Evolutionary conservation across 2,113 vertebrate species (phyloP), one percentile per base, ranked within the genome.

Genomic region (Cnemophilus loriae): DNA sequence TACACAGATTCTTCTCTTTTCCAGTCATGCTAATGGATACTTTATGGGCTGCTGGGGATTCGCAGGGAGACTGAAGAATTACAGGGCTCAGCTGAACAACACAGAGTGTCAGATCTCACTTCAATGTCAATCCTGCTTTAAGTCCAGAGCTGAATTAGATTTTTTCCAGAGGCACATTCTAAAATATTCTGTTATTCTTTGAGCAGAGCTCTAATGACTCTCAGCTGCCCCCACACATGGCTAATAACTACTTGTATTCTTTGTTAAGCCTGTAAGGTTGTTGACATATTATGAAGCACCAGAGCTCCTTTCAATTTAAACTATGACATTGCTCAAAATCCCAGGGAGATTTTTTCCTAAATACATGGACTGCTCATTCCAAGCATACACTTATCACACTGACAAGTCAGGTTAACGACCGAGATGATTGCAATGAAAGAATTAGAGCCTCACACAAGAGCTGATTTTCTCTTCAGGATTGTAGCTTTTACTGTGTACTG

Each of bases 331-430:
- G 16, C 42, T 67, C n/a, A 52, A 67, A 76, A 92, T 41, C 9
- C 11, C 20, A 53, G 28, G 7, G 16, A 28, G 30, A 55, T 5
- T 61, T 78, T 80, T 37, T 11, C 32, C 16, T 77, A 41, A 39
- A 39, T 35, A 63, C 5, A 22, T 30, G 53, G 18, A 10, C 18
- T 59, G 23, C 12, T 84, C 13, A 42, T 76, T 71, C 37, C 9
- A 32, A 47, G 8, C 5, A 9, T n/a, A 37, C 8, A 7, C 4
- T 8, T 71, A 11, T 12, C 53, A 15, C 32, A 76, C 21, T 67
- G 28, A n/a, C 21, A 30, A 57, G 13, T n/a, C 33, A 80, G 21
- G 19, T 49, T 41, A 61, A 44, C 0, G 3, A 35, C 4, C 0
- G 0, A 84, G 20, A 32, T 26, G 10, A 57, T 27, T 35, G 10